A percentile compares a stretch with the other conserved stretches of the same genome.
Conservation (phyloP, 2,113 vertebrate genomes). For the Sarotherodon lohbergeri region DNA sequence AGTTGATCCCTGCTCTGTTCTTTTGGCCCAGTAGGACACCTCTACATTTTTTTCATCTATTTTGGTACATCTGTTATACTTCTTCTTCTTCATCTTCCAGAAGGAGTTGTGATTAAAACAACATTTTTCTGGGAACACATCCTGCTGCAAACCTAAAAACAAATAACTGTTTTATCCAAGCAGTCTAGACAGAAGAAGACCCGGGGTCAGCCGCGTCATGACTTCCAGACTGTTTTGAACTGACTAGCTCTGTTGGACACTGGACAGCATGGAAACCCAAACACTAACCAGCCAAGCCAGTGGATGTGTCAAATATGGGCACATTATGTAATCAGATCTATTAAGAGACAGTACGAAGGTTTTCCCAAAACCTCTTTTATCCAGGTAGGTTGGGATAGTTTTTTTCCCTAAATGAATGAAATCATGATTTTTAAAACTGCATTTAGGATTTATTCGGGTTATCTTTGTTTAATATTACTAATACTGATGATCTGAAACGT, state of each 20-base stretch:
- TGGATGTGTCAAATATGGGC: conserved; percentile 30
- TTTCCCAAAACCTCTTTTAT: not conserved
- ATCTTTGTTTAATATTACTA: not conserved
- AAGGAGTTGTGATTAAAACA: conserved; percentile 2
- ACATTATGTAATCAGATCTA: conserved; percentile 30
- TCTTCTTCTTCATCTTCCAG: not conserved
- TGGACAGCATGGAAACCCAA: conserved; percentile 62
- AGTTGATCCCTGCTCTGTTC: not conserved
- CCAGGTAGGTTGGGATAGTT: accelerated
- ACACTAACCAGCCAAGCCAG: conserved; percentile 30
- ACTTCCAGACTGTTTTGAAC: conserved; percentile 60
- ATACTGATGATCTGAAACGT: not conserved
- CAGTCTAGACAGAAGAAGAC: conserved; percentile 36
- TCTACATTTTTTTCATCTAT: not conserved
- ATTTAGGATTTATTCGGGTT: not conserved
- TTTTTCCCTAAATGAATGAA: not conserved
- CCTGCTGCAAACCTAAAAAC: conserved; percentile 1
- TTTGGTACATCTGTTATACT: not conserved
- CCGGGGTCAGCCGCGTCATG: conserved; percentile 11
- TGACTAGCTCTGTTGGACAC: conserved; percentile 56
- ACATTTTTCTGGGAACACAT: conserved; percentile 1
- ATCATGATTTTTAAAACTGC: not conserved
- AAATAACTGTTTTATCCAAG: not conserved
- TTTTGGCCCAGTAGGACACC: not conserved
- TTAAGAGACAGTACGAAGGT: not conserved